Evolutionary conservation across 2,113 vertebrate species (phyloP), one percentile per base, ranked within the genome.

Genomic region (Crotophaga sulcirostris): DNA sequence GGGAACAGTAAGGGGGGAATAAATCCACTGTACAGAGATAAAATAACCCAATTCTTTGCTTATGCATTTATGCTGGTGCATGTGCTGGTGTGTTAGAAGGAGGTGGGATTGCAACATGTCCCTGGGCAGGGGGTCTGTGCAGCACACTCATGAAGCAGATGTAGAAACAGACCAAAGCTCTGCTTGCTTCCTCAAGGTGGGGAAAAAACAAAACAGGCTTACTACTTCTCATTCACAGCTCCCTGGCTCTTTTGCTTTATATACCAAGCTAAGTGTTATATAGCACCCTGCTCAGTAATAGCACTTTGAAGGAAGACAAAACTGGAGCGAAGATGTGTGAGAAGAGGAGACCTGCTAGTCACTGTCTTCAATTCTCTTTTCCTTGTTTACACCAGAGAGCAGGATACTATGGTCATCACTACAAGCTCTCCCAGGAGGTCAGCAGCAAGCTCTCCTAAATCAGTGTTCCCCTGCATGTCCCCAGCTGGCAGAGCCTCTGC

Each of bases 21-120:
- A 95, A 94, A 87, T 81, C 62, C 64, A 80, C 89, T 84, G 89
- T 67, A 44, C 59, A 52, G 67, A 84, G 44, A 64, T 85, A 94
- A 94, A 94, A 96, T 89, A 90, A 89, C 55, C 21, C 84, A 55
- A n/a, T 93, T 96, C 82, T 93, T 64, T 91, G 76, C 83, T 97
- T 92, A 94, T 87, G 87, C 87, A 66, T 96, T 97, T 95, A 86
- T 94, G 82, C 69, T 51, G 47, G 55, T 90, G 33, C 90, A 82
- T 77, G 87, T 93, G 89, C 70, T 70, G 52, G 82, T 89, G 82
- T 84, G 89, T 54, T 81, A 84, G 67, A 66, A 68, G n/a, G 75
- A 85, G 78, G 60, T 45, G 64, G 45, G 72, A 31, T 12, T 70
- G 28, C 72, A 64, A 67, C 29, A 2, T 54, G 56, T 89, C 79